Evolutionary conservation across 2,113 vertebrate genomes (phyloP).

Genomic region (Lepisosteus osseus): DNA sequence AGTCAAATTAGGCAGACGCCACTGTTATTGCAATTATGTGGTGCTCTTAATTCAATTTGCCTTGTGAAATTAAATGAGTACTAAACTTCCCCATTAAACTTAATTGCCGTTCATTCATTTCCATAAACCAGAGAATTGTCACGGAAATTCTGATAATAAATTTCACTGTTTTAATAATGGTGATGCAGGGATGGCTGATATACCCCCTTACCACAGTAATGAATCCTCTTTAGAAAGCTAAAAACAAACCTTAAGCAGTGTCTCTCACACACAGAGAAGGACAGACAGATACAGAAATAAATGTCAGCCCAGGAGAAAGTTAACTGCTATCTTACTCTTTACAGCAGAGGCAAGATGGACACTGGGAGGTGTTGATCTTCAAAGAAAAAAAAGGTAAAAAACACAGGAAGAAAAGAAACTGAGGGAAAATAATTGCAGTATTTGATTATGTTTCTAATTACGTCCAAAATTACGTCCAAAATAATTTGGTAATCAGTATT

Average conservation of each 20-base stretch:
- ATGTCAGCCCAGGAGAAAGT: no score
- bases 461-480: no score
- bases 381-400: no score
- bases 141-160: slow-evolving; percentile 40
- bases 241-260: neutral
- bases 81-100: slow-evolving; percentile 75
- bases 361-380: no score
- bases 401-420: no score
- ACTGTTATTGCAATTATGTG: slow-evolving; percentile 64
- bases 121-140: slow-evolving; percentile 65
- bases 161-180: slow-evolving; percentile 27
- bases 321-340: no score
- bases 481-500: no score
- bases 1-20: slow-evolving; percentile 58
- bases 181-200: slow-evolving; percentile 20
- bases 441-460: no score
- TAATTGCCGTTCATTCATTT: slow-evolving; percentile 70
- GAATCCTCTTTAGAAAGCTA: slow-evolving; percentile 13
- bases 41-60: slow-evolving; percentile 69
- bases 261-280: neutral
- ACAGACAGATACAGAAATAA: neutral
- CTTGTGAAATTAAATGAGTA: slow-evolving; percentile 71
- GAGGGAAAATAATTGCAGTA: no score
- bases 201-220: slow-evolving; percentile 26
- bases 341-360: no score